Evolutionary conservation across 2,888 invertebrate species (phyloP), one percentile per base, ranked within the genome.

Genomic region (Gortyna flavago): DNA sequence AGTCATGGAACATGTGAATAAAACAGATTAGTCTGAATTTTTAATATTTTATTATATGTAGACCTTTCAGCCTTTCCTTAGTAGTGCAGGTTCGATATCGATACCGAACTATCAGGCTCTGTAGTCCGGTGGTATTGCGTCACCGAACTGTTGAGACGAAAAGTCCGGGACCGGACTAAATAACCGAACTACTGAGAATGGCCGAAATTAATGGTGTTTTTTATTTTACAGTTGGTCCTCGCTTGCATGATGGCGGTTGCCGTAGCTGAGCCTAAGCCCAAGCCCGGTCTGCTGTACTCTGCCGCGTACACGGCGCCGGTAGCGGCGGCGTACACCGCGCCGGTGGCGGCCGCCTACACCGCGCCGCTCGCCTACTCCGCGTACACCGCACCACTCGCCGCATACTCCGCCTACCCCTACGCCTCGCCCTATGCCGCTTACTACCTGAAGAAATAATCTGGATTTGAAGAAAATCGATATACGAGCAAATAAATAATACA

Each of bases 241-340:
- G 93, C 93, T 77, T 95, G 94, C 88, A 87, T 95, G 86, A 74
- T 95, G 90, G 94, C 93, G 69, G 74, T 93, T 79, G 97, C 95
- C 67, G 93, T 94, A 18, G 81, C 87, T 25, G 85, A 84, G 16
- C 88, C 32, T 32, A 18, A 95, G 88, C 88, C 88, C 74, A 95
- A 95, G 87, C 96, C 97, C 66, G 92, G 90, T 51, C 77, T 94
- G 65, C 85, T 93, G 88, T 94, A 94, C 90, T 91, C 92, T 41
- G 91, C 85, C 0, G 84, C 95, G 21, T 92, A 94, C 32, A 88
- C 94, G 0, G 89, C 91, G 18, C 90, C 91, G 2, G 77, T 88
- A 5, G 95, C 94, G 65, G 93, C 91, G 35, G 88, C 92, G n/a
- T 93, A 92, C 89, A 89, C 93, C 13, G 93, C 94, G 25, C 91